Evolutionary conservation across 2,888 invertebrate species (phyloP), one percentile per base, ranked within the genome.

Genomic region (Pimpla rufipes): DNA sequence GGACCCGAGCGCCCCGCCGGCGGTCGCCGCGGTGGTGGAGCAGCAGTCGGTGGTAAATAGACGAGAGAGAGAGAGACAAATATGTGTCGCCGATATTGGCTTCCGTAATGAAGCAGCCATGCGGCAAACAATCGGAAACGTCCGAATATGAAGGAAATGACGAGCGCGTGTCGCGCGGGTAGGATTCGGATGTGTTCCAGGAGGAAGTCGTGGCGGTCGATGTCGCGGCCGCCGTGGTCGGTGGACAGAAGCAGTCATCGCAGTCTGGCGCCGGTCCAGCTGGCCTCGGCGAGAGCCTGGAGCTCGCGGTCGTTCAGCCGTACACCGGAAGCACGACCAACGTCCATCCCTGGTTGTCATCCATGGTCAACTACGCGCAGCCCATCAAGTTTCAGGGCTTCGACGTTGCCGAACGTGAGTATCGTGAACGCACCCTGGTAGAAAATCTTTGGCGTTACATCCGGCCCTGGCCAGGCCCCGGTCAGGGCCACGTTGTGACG

Each of bases 351-450:
- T 98, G 98, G 96, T 96, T 99, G 37, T 99, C 99, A 74, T 98
- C 98, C 81, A 97, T 99, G 97, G 98, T 99, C 93, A 99, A 99
- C 95, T 99, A 99, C 95, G 99, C 99, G 75, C 99, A 99, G 94
- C 99, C 99, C 10, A 97, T 99, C 92, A 99, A 99, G 95, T 99
- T 99, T 95, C 97, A 97, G 93, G 97, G 98, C 87, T 99, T 99
- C 94, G 99, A 99, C 93, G 96, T 97, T 87, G 98, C 99, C 2
- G 98, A 99, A 92, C 96, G 99, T 99, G 94, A 94, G 95, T n/a
- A n/a, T 94, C 40, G 10, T 6, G 11, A 21, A 42, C 35, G n/a
- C n/a, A 13, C 16, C 59, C 18, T 5, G 8, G n/a, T 52, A 52
- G n/a, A n/a, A n/a, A n/a, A n/a, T n/a, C n/a, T n/a, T n/a, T n/a